Percentiles rank a stretch among this genome's conserved stretches.
Evolutionary conservation across 2,888 invertebrate species (phyloP).

Genomic region (Anodontia alba): DNA sequence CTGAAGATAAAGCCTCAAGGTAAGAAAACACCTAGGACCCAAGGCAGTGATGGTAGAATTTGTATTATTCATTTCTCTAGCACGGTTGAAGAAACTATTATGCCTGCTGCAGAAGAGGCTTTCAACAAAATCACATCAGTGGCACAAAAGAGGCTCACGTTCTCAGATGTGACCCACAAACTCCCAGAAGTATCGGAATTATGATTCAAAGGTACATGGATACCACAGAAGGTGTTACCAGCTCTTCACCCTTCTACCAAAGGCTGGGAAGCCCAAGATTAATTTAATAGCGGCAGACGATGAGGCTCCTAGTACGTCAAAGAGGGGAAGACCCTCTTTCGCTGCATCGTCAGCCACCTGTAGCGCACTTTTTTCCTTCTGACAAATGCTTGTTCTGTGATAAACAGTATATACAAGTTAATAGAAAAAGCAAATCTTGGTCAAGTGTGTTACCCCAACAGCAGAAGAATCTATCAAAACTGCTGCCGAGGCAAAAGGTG

Average conservation of each 20-base stretch:
- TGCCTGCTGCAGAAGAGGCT: no score
- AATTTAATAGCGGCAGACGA: background rate
- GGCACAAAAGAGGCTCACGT: no score
- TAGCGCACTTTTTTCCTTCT: background rate
- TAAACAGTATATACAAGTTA: background rate
- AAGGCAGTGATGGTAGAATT: no score
- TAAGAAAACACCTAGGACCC: no score
- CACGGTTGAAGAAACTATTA: no score
- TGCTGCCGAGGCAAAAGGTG: background rate
- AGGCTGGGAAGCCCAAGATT: background rate
- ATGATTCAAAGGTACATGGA: background rate
- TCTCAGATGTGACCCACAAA: no score
- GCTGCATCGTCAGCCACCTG: background rate
- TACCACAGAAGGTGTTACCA: conserved; percentile 27
- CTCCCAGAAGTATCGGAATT: background rate
- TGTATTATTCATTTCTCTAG: no score
- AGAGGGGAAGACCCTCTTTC: background rate
- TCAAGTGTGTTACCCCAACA: background rate
- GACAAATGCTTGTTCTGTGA: conserved; percentile 1
- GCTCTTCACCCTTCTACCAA: background rate
- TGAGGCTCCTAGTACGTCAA: conserved; percentile 14
- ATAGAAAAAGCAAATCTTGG: conserved; percentile 12
- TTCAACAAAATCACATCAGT: no score
- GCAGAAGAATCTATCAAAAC: background rate
- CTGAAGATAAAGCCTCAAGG: no score